phyloP scores from a whole-genome alignment of 2,113 vertebrate species.

The Cathartes aura region DNA sequence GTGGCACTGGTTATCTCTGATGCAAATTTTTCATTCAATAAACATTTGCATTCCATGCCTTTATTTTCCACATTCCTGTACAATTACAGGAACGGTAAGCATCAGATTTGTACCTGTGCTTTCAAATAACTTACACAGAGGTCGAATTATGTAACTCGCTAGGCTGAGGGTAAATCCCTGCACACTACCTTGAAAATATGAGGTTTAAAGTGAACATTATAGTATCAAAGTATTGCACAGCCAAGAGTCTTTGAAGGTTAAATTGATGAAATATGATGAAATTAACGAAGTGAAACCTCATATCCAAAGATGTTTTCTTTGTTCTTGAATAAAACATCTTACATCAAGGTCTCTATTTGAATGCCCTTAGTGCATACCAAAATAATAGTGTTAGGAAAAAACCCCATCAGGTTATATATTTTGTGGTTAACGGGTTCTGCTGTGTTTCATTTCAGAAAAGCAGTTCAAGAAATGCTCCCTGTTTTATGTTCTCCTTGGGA shows the following conservation, averaged over 20 bases:
- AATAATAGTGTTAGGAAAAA: not conserved
- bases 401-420: not conserved
- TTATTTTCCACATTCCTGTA: not conserved
- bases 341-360: not conserved
- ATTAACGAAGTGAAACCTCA: conserved; percentile 15
- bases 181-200: not conserved
- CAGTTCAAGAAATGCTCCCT: not conserved
- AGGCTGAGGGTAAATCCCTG: not conserved
- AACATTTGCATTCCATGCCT: not conserved
- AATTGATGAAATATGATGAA: not conserved
- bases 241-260: not conserved
- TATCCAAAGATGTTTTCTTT: conserved; percentile 12
- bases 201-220: not conserved
- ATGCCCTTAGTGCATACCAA: not conserved
- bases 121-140: not conserved
- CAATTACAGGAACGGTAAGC: not conserved
- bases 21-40: not conserved
- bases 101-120: not conserved
- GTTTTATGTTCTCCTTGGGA: not conserved
- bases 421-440: not conserved
- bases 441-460: conserved; percentile 22
- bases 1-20: not conserved
- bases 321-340: not conserved
- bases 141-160: not conserved
- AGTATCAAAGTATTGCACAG: not conserved